phyloP scores from a whole-genome alignment of 2,888 invertebrate genomes.

The Laspeyria flexula region DNA sequence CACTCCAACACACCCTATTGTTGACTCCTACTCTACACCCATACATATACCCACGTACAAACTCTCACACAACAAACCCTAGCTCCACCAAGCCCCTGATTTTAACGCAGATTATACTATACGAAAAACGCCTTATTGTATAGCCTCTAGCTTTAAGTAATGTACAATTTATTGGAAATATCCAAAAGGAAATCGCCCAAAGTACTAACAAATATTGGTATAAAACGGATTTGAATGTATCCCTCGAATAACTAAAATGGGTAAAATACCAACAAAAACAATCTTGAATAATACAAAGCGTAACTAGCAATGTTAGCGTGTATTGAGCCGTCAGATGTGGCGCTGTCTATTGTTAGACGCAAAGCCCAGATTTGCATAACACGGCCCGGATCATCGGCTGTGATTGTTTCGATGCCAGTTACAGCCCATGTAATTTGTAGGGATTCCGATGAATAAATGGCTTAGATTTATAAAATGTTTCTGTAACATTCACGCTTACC shows the following conservation, averaged over 20 bases:
- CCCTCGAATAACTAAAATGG: conserved; percentile 13
- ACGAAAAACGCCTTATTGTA: conserved; percentile 17
- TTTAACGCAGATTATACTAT: conserved; percentile 26
- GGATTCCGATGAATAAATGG: conserved; percentile 76
- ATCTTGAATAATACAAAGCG: conserved; percentile 54
- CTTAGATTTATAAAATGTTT: conserved; percentile 60
- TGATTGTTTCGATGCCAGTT: conserved; percentile 79
- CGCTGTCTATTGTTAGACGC: conserved; percentile 71
- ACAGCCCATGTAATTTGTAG: conserved; percentile 79
- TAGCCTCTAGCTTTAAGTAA: conserved; percentile 24
- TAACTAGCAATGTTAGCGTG: conserved; percentile 53
- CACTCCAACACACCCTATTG: conserved; percentile 59
- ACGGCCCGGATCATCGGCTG: conserved; percentile 75
- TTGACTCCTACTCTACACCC: conserved; percentile 45
- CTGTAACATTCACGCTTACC: conserved; percentile 17
- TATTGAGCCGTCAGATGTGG: conserved; percentile 61
- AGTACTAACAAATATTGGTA: conserved; percentile 17
- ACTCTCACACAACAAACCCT: conserved; percentile 2
- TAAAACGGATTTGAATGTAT: no score
- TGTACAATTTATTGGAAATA: conserved; percentile 30
- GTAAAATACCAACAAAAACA: conserved; percentile 50
- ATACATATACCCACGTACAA: conserved; percentile 24
- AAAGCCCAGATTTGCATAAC: conserved; percentile 82
- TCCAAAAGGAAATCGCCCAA: conserved; percentile 16
- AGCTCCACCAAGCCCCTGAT: conserved; percentile 1